Evolutionary conservation across 2,113 vertebrate species (phyloP).

Genomic region (Neofelis nebulosa): DNA sequence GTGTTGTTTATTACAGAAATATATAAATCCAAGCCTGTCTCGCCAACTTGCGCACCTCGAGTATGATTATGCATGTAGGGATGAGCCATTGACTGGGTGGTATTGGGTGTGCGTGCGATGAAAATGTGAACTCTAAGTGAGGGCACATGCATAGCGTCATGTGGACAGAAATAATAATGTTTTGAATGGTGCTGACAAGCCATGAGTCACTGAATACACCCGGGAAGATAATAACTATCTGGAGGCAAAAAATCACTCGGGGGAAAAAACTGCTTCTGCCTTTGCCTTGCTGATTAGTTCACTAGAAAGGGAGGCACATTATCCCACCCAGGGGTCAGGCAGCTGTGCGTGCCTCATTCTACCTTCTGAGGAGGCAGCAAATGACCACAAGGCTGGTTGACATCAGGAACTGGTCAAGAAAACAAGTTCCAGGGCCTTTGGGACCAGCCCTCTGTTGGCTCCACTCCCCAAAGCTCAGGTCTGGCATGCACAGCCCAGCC

Average conservation of each 20-base stretch:
- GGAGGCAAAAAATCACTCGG: constrained; percentile 45
- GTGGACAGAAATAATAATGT: not conserved
- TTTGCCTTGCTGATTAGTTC: constrained; percentile 31
- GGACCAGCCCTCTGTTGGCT: not conserved
- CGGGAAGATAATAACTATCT: constrained; percentile 54
- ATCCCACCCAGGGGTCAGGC: not conserved
- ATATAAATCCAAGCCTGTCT: not conserved
- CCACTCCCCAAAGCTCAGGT: not conserved
- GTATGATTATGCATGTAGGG: not conserved
- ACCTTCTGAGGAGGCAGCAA: constrained; percentile 44
- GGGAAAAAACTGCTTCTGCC: not conserved
- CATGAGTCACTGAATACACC: not conserved
- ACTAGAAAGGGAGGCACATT: constrained; percentile 39
- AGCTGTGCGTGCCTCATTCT: constrained; percentile 44
- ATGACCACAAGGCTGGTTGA: constrained; percentile 45
- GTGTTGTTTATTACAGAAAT: constrained; percentile 10
- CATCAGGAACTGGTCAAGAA: constrained; percentile 57
- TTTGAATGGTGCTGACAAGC: constrained; percentile 36
- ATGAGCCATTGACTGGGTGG: not conserved
- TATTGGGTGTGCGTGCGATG: not conserved
- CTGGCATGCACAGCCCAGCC: not conserved
- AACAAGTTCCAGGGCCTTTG: constrained; percentile 44
- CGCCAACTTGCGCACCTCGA: not conserved
- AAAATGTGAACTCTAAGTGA: not conserved
- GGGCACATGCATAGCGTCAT: not conserved